phyloP scores from a whole-genome alignment of 2,113 vertebrate genomes.

The Catharus fuscescens region DNA sequence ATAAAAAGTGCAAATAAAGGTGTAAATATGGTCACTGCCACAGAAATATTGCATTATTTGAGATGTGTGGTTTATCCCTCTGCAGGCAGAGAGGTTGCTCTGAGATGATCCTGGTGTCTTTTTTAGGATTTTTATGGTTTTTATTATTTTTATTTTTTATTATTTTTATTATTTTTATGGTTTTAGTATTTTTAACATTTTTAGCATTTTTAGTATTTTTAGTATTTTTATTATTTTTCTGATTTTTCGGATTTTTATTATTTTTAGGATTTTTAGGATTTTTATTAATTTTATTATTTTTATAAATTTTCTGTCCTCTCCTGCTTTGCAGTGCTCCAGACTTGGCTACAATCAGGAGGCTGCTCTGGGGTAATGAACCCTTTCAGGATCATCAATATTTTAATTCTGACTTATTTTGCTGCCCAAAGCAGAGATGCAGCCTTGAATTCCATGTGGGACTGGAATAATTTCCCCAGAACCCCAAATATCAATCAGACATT shows the following conservation, averaged over 20 bases:
- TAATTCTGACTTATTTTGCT: conserved; percentile 29
- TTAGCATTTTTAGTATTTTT: too few species aligned
- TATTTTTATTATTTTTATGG: too few species aligned
- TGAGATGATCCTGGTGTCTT: neutral
- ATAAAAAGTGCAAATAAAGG: neutral
- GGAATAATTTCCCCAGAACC: conserved; percentile 5
- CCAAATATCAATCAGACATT: conserved; percentile 9
- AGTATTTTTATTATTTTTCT: too few species aligned
- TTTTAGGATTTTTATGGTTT: neutral
- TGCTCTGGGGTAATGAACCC: neutral
- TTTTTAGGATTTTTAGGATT: neutral
- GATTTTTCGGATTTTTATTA: too few species aligned
- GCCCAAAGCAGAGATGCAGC: conserved; percentile 16
- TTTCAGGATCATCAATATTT: conserved; percentile 39
- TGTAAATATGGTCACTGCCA: neutral
- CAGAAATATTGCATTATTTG: neutral
- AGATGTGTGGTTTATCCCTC: neutral
- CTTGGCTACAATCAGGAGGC: neutral
- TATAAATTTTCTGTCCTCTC: neutral
- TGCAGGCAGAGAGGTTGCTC: neutral
- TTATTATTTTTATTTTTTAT: neutral
- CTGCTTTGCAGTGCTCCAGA: conserved; percentile 35
- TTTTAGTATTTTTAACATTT: too few species aligned
- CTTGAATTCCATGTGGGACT: neutral
- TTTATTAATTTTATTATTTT: neutral